Percentiles rank a stretch among this genome's conserved stretches.
phyloP scores from a whole-genome alignment of 2,113 vertebrate genomes.

The Xiphophorus hellerii region DNA sequence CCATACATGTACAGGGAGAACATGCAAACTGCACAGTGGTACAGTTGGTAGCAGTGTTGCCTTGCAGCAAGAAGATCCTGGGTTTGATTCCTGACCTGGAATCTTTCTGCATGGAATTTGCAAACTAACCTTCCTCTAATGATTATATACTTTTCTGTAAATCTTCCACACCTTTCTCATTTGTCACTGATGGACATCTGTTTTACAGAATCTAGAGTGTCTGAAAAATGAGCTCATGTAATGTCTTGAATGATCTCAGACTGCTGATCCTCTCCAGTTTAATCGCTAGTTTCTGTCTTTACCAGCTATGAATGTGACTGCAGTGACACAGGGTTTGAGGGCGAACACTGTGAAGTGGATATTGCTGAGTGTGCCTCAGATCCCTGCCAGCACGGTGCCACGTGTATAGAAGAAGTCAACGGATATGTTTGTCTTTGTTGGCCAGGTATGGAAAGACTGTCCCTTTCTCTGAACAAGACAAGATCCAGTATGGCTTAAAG shows the following conservation, averaged over 20 bases:
- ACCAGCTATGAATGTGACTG: conserved; percentile 90
- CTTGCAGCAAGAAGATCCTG: no score
- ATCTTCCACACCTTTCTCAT: not conserved
- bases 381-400: conserved; percentile 87
- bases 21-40: no score
- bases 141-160: not conserved
- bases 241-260: not conserved
- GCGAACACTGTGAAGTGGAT: conserved; percentile 86
- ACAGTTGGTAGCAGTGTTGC: no score
- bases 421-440: conserved; percentile 89
- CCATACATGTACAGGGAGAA: no score
- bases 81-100: no score
- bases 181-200: not conserved
- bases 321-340: conserved; percentile 86
- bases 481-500: not conserved
- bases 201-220: not conserved
- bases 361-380: conserved; percentile 90
- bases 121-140: not conserved
- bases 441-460: conserved; percentile 81
- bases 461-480: not conserved
- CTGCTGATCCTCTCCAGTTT: not conserved
- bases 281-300: conserved; percentile 15
- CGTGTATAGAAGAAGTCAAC: conserved; percentile 85
- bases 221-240: not conserved
- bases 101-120: not conserved